phyloP scores from a whole-genome alignment of 1,140 invertebrate genomes.

The Holotrichia oblita region DNA sequence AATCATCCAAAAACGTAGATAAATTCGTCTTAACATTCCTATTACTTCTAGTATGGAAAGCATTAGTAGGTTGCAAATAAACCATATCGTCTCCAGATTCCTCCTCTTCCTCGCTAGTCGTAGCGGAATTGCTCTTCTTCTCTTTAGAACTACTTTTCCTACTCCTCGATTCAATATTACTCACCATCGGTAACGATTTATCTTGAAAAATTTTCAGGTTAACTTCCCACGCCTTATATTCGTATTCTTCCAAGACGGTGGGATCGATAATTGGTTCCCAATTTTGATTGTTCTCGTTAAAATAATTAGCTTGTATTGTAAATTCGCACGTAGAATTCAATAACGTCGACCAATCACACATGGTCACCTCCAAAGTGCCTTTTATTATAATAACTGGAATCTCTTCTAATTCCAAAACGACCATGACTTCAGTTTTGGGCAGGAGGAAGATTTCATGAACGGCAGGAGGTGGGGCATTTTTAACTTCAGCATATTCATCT shows the following conservation, averaged over 20 bases:
- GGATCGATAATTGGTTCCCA: conserved; percentile 87
- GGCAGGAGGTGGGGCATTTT: conserved; percentile 29
- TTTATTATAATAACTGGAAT: conserved; percentile 61
- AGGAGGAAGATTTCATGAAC: conserved; percentile 53
- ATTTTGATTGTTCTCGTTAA: conserved; percentile 74
- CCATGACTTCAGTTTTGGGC: conserved; percentile 57
- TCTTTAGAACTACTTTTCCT: conserved; percentile 45
- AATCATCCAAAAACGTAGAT: conserved; percentile 73
- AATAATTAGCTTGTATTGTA: conserved; percentile 76
- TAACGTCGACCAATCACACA: conserved; percentile 75
- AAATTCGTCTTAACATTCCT: conserved; percentile 61
- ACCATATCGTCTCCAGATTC: conserved; percentile 60
- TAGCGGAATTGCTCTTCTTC: conserved; percentile 51
- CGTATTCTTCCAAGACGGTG: conserved; percentile 71
- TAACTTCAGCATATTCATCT: conserved; percentile 21
- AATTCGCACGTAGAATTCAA: conserved; percentile 66
- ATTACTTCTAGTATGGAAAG: conserved; percentile 52
- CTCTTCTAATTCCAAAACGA: conserved; percentile 57
- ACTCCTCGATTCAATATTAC: conserved; percentile 47
- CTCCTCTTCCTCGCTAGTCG: conserved; percentile 56
- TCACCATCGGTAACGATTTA: conserved; percentile 55
- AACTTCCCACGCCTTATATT: conserved; percentile 78
- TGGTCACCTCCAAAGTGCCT: conserved; percentile 65
- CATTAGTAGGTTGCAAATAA: conserved; percentile 57
- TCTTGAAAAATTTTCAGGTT: conserved; percentile 73